Conservation (phyloP, 2,797 vertebrate genomes). For the Tragopan temminckii region DNA sequence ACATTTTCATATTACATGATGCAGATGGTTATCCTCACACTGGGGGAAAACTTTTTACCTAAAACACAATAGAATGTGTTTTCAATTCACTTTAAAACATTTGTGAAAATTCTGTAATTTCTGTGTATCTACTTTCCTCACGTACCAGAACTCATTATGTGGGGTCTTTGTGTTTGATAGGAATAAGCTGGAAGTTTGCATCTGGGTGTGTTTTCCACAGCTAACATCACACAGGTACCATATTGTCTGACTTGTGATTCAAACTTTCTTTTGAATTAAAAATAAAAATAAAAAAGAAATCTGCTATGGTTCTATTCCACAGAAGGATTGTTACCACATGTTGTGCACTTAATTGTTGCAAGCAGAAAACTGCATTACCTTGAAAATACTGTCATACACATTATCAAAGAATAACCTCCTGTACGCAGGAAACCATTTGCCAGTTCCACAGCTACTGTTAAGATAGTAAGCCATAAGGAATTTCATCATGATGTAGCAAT, state of each 20-base stretch:
- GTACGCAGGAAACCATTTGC: neutral
- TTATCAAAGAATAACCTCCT: neutral
- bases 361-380: slow-evolving; percentile 4
- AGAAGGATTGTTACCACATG: neutral
- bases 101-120: neutral
- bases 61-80: neutral
- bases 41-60: neutral
- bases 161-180: neutral
- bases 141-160: fast-evolving
- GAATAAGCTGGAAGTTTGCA: neutral
- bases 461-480: neutral
- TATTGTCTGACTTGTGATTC: neutral
- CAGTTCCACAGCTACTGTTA: neutral
- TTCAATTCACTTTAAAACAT: neutral
- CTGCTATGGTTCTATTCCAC: neutral
- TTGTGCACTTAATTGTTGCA: neutral
- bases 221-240: neutral
- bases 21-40: neutral
- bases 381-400: neutral
- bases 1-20: neutral
- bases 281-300: neutral
- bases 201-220: neutral
- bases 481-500: neutral
- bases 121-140: neutral
- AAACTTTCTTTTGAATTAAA: neutral